Conservation (phyloP, 2,113 vertebrate genomes). For the Taxidea taxus region DNA sequence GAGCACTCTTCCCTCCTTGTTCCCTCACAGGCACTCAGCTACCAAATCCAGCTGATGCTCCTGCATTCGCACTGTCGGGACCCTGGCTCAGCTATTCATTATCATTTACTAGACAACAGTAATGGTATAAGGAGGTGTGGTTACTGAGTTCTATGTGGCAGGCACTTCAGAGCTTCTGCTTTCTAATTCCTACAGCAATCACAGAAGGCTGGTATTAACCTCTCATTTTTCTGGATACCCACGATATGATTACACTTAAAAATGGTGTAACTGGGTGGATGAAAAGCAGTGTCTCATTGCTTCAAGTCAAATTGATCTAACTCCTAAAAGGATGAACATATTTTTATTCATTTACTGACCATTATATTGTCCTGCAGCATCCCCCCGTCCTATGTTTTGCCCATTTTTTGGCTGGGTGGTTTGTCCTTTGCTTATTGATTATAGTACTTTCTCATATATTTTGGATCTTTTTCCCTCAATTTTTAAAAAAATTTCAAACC, state of each 20-base stretch:
- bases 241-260: background rate
- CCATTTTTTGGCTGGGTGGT: background rate
- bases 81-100: background rate
- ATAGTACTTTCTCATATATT: background rate
- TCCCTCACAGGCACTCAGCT: background rate
- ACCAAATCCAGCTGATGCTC: background rate
- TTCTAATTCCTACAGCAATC: background rate
- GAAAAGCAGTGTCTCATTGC: background rate
- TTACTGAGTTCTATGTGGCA: background rate
- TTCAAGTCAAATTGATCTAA: background rate
- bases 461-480: background rate
- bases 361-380: background rate
- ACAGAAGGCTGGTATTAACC: background rate
- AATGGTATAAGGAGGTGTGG: background rate
- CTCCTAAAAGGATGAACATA: background rate
- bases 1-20: background rate
- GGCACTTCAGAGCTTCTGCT: background rate
- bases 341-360: background rate
- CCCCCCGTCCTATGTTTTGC: background rate
- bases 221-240: background rate
- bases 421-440: background rate
- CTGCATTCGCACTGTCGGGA: background rate
- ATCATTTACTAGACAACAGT: background rate
- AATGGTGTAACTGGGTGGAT: background rate
- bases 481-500: background rate